A percentile compares a stretch with the other conserved stretches of the same genome.
These are phyloP conservation scores for Hephaestus fuliginosus DNA, from an alignment of 2,797 vertebrate species.

Conservation along the genomic window DNA sequence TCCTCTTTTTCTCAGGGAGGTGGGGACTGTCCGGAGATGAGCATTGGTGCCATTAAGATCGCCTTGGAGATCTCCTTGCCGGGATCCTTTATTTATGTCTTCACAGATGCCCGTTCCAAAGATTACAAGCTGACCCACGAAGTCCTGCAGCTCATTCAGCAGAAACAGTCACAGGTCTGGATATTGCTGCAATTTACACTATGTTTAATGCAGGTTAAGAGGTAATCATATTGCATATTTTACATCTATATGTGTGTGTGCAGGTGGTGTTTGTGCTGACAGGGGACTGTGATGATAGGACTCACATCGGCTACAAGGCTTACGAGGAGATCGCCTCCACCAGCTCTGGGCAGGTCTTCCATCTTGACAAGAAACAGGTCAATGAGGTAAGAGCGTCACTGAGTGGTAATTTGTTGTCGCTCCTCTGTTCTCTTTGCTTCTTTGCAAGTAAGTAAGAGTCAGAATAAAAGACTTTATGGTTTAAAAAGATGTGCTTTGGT, in stretches of 20 bases:
- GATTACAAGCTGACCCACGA: conserved; percentile 95
- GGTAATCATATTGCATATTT: not conserved
- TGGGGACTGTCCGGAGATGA: conserved; percentile 99
- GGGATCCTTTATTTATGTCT: conserved; percentile 97
- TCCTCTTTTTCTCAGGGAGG: conserved; percentile 88
- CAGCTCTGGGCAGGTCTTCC: conserved; percentile 98
- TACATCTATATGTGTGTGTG: conserved; percentile 25
- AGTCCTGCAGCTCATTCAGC: conserved; percentile 97
- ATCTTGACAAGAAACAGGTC: conserved; percentile 98
- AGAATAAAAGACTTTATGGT: conserved; percentile 12
- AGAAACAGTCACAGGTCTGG: conserved; percentile 97
- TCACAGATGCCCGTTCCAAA: conserved; percentile 98
- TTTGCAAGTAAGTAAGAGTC: conserved; percentile 9
- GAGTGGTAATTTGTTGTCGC: conserved; percentile 1
- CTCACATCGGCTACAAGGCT: conserved; percentile 94
- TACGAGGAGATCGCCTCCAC: conserved; percentile 99
- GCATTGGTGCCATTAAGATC: conserved; percentile 98
- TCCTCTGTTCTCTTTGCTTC: conserved; percentile 12
- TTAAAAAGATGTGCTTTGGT: conserved; percentile 39
- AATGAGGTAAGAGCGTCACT: conserved; percentile 91
- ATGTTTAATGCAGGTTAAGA: not conserved
- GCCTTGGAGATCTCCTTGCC: conserved; percentile 98
- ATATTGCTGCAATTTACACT: not conserved
- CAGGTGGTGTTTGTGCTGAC: conserved; percentile 99
- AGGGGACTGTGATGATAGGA: conserved; percentile 96